These are phyloP conservation scores for Pachyramphus minor DNA, from an alignment of 2,113 vertebrate species.

Conservation along the genomic window DNA sequence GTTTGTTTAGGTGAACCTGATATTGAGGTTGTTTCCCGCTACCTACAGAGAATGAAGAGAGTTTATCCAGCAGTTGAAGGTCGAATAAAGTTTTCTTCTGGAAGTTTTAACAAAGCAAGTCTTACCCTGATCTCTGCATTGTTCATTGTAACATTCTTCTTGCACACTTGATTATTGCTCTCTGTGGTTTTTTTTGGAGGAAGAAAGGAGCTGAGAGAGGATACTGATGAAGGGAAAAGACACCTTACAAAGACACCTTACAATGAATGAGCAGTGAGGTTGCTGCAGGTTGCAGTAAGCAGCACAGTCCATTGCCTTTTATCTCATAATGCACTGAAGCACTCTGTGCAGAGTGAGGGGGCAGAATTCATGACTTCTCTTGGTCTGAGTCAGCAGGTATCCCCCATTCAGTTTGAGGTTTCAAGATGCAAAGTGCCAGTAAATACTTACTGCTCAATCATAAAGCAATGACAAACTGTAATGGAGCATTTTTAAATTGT, in stretches of 20 bases:
- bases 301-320: not conserved
- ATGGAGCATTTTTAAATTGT: not conserved
- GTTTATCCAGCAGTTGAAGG: constrained; percentile 87
- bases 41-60: constrained; percentile 77
- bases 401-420: not conserved
- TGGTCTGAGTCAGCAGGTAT: not conserved
- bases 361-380: not conserved
- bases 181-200: not conserved
- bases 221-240: not conserved
- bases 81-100: constrained; percentile 78
- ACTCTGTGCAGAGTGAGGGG: not conserved
- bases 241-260: no score
- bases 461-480: not conserved
- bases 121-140: constrained; percentile 32
- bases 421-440: not conserved
- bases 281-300: not conserved
- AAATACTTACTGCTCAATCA: not conserved
- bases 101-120: constrained; percentile 15
- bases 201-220: not conserved
- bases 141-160: not conserved
- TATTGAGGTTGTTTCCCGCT: constrained; percentile 76
- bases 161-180: constrained; percentile 13
- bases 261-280: not conserved
- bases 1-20: constrained; percentile 81
- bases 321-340: not conserved